Percentiles rank a stretch among this genome's conserved stretches.
Evolutionary conservation across 2,888 invertebrate genomes (phyloP).

Genomic region (Carpatolechia fugitivella): DNA sequence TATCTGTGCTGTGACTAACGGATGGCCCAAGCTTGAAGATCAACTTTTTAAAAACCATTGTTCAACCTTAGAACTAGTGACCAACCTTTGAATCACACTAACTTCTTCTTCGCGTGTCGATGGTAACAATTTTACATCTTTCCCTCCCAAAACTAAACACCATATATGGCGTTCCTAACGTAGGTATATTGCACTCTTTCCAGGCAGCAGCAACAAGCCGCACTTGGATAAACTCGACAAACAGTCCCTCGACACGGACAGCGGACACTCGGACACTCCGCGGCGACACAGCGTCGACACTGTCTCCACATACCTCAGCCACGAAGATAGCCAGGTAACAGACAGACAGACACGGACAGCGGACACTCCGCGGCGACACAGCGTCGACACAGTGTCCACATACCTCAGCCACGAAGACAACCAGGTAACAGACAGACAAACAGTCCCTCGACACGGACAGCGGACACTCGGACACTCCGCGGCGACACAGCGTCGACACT

Average conservation of each 20-base stretch:
- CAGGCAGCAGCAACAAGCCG: constrained; percentile 59
- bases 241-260: neutral
- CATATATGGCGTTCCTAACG: too few relatives aligned
- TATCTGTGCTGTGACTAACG: too few relatives aligned
- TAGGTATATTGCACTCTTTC: too few relatives aligned
- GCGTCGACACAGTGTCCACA: too few relatives aligned
- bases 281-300: constrained; percentile 92
- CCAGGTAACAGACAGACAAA: neutral
- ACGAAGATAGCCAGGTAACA: constrained; percentile 81
- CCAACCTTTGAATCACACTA: too few relatives aligned
- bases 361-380: neutral
- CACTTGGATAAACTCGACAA: neutral
- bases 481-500: constrained; percentile 91
- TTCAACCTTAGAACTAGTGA: too few relatives aligned
- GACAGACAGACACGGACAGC: neutral
- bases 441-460: constrained; percentile 29
- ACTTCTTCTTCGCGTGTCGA: too few relatives aligned
- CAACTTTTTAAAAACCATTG: too few relatives aligned
- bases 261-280: constrained; percentile 65
- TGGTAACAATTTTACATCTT: too few relatives aligned
- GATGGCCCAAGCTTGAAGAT: too few relatives aligned
- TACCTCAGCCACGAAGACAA: too few relatives aligned
- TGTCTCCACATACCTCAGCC: constrained; percentile 92
- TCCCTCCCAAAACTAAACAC: too few relatives aligned
- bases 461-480: constrained; percentile 68